Evolutionary conservation across 1,140 invertebrate species (phyloP).

Genomic region (Sycophila sp.): DNA sequence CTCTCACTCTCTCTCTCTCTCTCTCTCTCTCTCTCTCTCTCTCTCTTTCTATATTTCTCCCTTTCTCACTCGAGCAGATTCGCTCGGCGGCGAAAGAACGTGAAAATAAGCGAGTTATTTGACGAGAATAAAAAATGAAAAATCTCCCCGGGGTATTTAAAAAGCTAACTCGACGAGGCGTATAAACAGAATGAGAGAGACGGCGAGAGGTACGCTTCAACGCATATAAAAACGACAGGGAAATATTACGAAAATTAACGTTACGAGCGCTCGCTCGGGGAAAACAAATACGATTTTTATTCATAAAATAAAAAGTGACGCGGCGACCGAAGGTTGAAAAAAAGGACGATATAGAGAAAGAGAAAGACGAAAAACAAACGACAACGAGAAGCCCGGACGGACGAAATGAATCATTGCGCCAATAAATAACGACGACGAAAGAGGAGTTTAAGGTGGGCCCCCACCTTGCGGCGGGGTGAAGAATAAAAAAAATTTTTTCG

Average conservation of each 20-base stretch:
- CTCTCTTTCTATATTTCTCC: not conserved
- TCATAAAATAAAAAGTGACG: conserved; percentile 32
- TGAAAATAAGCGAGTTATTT: conserved; percentile 36
- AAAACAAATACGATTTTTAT: conserved; percentile 43
- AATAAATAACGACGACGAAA: conserved; percentile 42
- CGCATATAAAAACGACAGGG: conserved; percentile 35
- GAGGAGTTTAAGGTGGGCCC: conserved; percentile 22
- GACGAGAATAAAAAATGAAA: conserved; percentile 33
- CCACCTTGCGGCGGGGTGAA: not conserved
- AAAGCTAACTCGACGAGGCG: conserved; percentile 18
- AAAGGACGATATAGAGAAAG: not conserved
- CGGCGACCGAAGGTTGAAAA: too few relatives aligned
- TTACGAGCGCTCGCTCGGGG: conserved; percentile 19
- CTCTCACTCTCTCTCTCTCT: not conserved
- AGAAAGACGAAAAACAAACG: conserved; percentile 12
- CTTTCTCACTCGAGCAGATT: not conserved
- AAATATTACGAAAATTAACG: conserved; percentile 40
- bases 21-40: not conserved
- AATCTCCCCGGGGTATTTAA: conserved; percentile 25
- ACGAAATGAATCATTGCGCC: conserved; percentile 39
- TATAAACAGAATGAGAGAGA: conserved; percentile 26
- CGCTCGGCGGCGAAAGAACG: conserved; percentile 15
- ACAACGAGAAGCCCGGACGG: not conserved
- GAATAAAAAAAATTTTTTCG: conserved; percentile 24
- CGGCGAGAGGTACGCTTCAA: not conserved